Conservation (phyloP, 1,140 invertebrate species). For the Laupala kohalensis region DNA sequence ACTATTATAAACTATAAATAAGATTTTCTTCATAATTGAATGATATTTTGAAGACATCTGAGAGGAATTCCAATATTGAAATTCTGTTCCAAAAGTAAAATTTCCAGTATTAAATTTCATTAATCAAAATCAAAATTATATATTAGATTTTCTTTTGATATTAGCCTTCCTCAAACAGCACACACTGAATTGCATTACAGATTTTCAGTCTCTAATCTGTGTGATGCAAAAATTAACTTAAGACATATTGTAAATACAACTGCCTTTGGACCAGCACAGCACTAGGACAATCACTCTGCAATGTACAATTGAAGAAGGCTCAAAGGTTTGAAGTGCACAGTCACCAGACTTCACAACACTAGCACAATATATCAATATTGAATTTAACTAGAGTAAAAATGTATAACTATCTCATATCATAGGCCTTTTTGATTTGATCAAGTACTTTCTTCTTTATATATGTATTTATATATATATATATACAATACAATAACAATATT, state of each 20-base stretch:
- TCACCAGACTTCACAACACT: not conserved
- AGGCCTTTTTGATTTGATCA: not conserved
- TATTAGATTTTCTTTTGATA: not conserved
- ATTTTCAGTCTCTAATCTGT: not conserved
- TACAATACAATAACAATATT: conserved; percentile 14
- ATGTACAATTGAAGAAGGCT: not conserved
- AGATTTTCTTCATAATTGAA: too few relatives aligned
- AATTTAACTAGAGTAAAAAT: not conserved
- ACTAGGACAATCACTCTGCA: not conserved
- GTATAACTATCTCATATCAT: not conserved
- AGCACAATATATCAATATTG: not conserved
- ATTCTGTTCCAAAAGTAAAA: too few relatives aligned
- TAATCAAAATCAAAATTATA: too few relatives aligned
- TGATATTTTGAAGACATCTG: too few relatives aligned
- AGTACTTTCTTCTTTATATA: conserved; percentile 5
- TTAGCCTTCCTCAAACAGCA: not conserved
- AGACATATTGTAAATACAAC: not conserved
- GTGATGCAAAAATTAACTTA: not conserved
- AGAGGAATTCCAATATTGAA: too few relatives aligned
- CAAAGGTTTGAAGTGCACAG: not conserved
- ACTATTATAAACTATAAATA: too few relatives aligned
- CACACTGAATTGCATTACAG: not conserved
- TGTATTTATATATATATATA: conserved; percentile 10
- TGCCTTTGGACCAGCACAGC: not conserved
- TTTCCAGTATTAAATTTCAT: too few relatives aligned